Conservation (phyloP, 2,888 invertebrate genomes). For the Drosophila meridiana region DNA sequence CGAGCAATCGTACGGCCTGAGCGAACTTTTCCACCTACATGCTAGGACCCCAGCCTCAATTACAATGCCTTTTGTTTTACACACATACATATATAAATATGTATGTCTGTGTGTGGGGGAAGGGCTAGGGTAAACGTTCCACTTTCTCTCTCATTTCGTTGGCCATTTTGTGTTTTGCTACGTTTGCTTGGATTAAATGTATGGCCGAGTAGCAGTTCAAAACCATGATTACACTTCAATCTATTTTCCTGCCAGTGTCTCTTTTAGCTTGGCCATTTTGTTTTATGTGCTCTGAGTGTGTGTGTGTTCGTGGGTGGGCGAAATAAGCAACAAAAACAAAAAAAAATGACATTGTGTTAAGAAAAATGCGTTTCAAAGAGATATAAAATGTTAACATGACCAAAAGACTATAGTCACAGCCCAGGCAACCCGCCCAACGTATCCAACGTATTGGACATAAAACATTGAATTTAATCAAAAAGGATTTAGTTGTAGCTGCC, state of each 20-base stretch:
- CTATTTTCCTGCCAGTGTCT: constrained; percentile 67
- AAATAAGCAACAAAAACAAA: constrained; percentile 40
- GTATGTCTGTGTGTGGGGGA: neutral
- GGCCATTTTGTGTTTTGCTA: constrained; percentile 75
- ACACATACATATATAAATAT: constrained; percentile 24
- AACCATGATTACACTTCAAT: constrained; percentile 81
- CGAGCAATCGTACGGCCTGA: constrained; percentile 55
- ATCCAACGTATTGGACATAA: constrained; percentile 75
- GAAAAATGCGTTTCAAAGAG: constrained; percentile 81
- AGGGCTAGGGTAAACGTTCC: constrained; percentile 52
- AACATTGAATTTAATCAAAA: constrained; percentile 81
- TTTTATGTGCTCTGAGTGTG: constrained; percentile 64
- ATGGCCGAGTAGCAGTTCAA: constrained; percentile 79
- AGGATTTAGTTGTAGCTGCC: constrained; percentile 67
- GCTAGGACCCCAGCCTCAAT: constrained; percentile 42
- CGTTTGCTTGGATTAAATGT: constrained; percentile 78
- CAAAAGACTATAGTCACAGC: constrained; percentile 42
- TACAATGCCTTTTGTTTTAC: constrained; percentile 80
- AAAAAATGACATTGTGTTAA: constrained; percentile 58
- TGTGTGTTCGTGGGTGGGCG: constrained; percentile 21
- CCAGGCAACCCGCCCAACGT: constrained; percentile 40
- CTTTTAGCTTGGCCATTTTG: constrained; percentile 67
- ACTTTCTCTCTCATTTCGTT: constrained; percentile 70
- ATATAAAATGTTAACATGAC: constrained; percentile 80
- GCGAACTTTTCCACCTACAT: constrained; percentile 51